Evolutionary conservation across 2,888 invertebrate genomes (phyloP).

Genomic region (Notocelia uddmanniana): DNA sequence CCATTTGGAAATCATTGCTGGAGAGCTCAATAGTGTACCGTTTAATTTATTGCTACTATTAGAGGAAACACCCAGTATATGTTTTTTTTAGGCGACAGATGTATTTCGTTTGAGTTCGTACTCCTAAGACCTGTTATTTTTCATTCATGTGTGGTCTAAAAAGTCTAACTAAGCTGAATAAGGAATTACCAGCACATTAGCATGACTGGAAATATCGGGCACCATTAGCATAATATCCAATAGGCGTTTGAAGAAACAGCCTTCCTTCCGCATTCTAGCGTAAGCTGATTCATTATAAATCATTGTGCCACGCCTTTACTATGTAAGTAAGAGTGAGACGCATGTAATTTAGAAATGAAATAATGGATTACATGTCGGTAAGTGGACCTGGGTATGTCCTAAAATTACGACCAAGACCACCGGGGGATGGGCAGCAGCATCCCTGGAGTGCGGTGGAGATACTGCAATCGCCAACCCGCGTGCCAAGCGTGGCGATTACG

Average conservation of each 20-base stretch:
- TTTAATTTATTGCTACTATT: too few relatives aligned
- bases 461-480: too few relatives aligned
- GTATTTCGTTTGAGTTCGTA: too few relatives aligned
- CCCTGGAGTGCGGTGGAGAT: too few relatives aligned
- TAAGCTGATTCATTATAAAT: slow-evolving; percentile 50
- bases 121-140: neutral
- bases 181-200: slow-evolving; percentile 9
- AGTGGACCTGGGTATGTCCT: too few relatives aligned
- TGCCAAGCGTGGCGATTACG: too few relatives aligned
- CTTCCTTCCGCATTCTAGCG: slow-evolving; percentile 55
- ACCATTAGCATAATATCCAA: slow-evolving; percentile 46
- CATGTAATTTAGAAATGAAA: slow-evolving; percentile 19
- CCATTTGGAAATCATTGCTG: too few relatives aligned
- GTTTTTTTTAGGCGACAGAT: too few relatives aligned
- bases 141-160: slow-evolving; percentile 1
- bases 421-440: too few relatives aligned
- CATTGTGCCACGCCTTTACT: slow-evolving; percentile 53
- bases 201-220: slow-evolving; percentile 27
- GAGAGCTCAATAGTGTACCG: too few relatives aligned
- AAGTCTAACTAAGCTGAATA: neutral
- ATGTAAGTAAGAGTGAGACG: slow-evolving; percentile 43
- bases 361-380: neutral
- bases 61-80: too few relatives aligned
- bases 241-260: slow-evolving; percentile 40
- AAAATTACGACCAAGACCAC: too few relatives aligned